These are phyloP conservation scores for Eira barbara DNA, from an alignment of 2,113 vertebrate genomes.

Conservation along the genomic window DNA sequence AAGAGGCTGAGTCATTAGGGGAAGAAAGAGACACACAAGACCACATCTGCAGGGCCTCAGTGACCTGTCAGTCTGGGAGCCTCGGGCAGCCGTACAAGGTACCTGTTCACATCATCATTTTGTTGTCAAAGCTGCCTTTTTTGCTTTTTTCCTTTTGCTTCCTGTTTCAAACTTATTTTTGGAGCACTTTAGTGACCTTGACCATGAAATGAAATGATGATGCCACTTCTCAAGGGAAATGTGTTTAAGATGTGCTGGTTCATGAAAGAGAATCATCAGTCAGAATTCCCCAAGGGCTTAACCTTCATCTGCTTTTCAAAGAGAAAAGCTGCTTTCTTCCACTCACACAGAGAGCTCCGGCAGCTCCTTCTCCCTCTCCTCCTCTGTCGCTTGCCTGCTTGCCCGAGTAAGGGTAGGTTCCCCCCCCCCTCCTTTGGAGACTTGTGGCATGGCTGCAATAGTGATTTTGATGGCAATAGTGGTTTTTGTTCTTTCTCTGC, in stretches of 20 bases:
- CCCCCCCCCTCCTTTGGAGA: constrained; percentile 12
- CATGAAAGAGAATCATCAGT: constrained; percentile 66
- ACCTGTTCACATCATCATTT: constrained; percentile 49
- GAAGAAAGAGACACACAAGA: constrained; percentile 2
- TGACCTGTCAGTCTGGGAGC: background rate
- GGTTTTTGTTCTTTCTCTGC: background rate
- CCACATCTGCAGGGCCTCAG: background rate
- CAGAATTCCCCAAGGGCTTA: constrained; percentile 53
- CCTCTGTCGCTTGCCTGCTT: background rate
- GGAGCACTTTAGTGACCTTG: constrained; percentile 73
- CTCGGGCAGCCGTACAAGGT: background rate
- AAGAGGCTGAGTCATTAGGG: background rate
- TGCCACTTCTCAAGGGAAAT: constrained; percentile 55
- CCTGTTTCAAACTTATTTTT: constrained; percentile 69
- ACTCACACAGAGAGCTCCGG: background rate
- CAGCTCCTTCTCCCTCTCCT: background rate
- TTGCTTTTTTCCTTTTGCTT: constrained; percentile 6
- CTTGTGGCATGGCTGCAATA: background rate
- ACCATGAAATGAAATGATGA: constrained; percentile 61
- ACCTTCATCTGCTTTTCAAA: constrained; percentile 66
- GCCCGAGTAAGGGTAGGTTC: background rate
- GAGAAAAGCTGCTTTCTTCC: background rate
- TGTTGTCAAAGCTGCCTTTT: constrained; percentile 55
- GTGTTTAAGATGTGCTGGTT: constrained; percentile 58
- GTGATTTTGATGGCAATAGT: background rate